A percentile compares a stretch with the other conserved stretches of the same genome.
These are phyloP conservation scores for Scaptomyza hsui DNA, from an alignment of 1,140 invertebrate species.

Conservation along the genomic window DNA sequence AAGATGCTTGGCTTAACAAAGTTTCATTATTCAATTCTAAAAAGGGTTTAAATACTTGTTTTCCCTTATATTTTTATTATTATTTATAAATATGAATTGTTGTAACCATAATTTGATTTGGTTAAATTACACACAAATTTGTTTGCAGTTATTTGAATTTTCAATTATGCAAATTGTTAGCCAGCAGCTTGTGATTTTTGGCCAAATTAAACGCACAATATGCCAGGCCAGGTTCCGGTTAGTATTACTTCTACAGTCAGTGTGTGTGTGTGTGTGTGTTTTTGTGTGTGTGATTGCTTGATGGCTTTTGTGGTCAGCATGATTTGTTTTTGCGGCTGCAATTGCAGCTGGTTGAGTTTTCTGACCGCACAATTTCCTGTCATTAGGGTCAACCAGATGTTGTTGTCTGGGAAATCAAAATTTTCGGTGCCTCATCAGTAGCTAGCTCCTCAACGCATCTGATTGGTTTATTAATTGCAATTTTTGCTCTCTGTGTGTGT, in stretches of 20 bases:
- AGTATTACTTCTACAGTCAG: neutral
- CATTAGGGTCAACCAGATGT: slow-evolving; percentile 73
- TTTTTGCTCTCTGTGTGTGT: slow-evolving; percentile 18
- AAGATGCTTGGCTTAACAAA: too few relatives aligned
- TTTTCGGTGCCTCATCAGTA: slow-evolving; percentile 34
- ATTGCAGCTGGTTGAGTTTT: slow-evolving; percentile 25
- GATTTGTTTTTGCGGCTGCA: slow-evolving; percentile 75
- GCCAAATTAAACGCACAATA: slow-evolving; percentile 53
- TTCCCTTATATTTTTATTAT: neutral
- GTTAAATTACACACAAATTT: slow-evolving; percentile 4
- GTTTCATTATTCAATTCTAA: neutral
- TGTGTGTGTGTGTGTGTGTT: neutral
- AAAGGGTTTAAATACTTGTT: neutral
- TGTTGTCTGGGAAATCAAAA: slow-evolving; percentile 55
- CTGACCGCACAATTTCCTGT: slow-evolving; percentile 79
- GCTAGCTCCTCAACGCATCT: slow-evolving; percentile 21
- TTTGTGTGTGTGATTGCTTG: slow-evolving; percentile 41
- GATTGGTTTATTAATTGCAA: slow-evolving; percentile 63
- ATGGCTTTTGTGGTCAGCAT: slow-evolving; percentile 74
- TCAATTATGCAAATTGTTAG: slow-evolving; percentile 70
- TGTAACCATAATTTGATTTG: neutral
- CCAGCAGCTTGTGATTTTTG: slow-evolving; percentile 29
- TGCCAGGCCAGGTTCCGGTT: slow-evolving; percentile 22
- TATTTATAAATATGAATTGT: neutral
- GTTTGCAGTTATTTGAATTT: slow-evolving; percentile 23